A percentile compares a stretch with the other conserved stretches of the same genome.
Conservation (phyloP, 53 echinoderm and acorn worm genomes). For the Echinometra lucunter region DNA sequence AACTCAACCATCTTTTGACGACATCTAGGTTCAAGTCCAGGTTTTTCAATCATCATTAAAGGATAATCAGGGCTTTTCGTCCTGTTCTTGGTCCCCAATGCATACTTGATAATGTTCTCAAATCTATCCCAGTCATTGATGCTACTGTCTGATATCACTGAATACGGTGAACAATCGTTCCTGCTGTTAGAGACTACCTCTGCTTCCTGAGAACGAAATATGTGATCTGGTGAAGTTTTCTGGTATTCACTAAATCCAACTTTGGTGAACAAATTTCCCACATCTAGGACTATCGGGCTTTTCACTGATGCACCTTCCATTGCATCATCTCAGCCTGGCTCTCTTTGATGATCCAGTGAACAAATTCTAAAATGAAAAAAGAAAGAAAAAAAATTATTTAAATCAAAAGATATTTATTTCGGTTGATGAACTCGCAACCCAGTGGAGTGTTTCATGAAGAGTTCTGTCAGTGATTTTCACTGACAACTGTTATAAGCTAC, state of each 20-base stretch:
- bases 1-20: conserved; percentile 68
- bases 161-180: not conserved
- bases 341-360: not conserved
- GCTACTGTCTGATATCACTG: conserved; percentile 20
- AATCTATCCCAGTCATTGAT: conserved; percentile 66
- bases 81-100: conserved; percentile 48
- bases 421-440: too few species aligned
- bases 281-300: conserved; percentile 71
- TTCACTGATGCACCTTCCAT: not conserved
- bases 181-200: not conserved
- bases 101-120: conserved; percentile 29
- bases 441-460: too few species aligned
- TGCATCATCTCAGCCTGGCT: not conserved
- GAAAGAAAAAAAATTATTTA: too few species aligned
- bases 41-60: conserved; percentile 69
- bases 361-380: not conserved
- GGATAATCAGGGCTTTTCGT: conserved; percentile 61
- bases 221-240: conserved; percentile 71
- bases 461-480: too few species aligned
- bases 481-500: too few species aligned
- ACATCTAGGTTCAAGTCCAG: conserved; percentile 9
- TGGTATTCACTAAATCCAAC: conserved; percentile 69
- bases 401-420: too few species aligned
- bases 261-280: conserved; percentile 71
- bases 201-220: conserved; percentile 57